These are phyloP conservation scores for Congeria kusceri DNA, from an alignment of 2,888 invertebrate genomes.

Conservation along the genomic window DNA sequence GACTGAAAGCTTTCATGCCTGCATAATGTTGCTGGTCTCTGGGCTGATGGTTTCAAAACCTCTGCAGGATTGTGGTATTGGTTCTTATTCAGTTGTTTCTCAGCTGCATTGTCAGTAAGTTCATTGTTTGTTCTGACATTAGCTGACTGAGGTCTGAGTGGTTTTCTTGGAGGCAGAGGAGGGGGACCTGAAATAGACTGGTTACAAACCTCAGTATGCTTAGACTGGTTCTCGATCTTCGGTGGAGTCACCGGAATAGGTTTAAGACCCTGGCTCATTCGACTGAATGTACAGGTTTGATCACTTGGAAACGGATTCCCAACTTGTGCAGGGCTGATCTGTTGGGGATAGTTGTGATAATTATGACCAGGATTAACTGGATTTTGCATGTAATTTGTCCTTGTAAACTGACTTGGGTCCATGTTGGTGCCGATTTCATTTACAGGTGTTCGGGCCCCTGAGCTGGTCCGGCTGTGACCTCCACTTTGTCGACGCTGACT, in stretches of 20 bases:
- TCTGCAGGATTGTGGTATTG: not conserved
- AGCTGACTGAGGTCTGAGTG: constrained; percentile 24
- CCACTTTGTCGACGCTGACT: constrained; percentile 68
- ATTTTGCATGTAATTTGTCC: not conserved
- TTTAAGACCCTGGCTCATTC: constrained; percentile 10
- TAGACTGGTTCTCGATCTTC: constrained; percentile 50
- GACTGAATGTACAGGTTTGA: not conserved
- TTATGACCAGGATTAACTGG: not conserved
- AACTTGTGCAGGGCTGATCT: not conserved
- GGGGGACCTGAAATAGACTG: constrained; percentile 19
- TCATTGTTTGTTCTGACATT: constrained; percentile 23
- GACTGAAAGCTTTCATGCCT: no score
- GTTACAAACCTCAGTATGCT: constrained; percentile 62
- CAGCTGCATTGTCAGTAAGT: no score
- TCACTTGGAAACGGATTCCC: not conserved
- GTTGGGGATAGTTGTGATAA: not conserved
- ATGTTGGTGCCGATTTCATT: constrained; percentile 37
- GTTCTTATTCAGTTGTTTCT: constrained; percentile 1
- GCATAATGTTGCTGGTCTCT: no score
- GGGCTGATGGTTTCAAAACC: not conserved
- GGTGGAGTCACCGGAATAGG: constrained; percentile 44
- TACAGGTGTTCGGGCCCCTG: constrained; percentile 56
- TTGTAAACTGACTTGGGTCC: constrained; percentile 15
- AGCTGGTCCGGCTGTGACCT: constrained; percentile 52
- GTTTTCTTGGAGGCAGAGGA: constrained; percentile 42